These are phyloP conservation scores for Chaetodon trifasciatus DNA, from an alignment of 2,797 vertebrate genomes.

Conservation along the genomic window DNA sequence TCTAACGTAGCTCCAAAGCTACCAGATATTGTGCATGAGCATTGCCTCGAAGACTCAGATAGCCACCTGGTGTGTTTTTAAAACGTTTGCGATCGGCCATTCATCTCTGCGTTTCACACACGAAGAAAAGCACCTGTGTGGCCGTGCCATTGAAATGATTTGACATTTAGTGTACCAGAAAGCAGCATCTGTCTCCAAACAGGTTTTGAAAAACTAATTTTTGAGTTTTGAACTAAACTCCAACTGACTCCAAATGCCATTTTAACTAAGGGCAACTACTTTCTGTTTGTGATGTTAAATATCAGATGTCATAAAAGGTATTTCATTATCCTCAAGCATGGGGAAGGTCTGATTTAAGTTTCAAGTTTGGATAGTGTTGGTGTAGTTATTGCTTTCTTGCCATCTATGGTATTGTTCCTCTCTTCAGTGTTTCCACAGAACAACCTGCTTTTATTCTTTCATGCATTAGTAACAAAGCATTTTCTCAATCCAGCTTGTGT, in stretches of 20 bases:
- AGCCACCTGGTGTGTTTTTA: not conserved
- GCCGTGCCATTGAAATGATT: constrained; percentile 5
- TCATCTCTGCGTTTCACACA: not conserved
- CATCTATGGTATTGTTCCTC: constrained; percentile 64
- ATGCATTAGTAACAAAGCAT: constrained; percentile 3
- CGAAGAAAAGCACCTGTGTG: constrained; percentile 2
- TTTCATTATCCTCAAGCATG: constrained; percentile 36
- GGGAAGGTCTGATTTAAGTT: constrained; percentile 29
- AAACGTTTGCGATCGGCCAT: not conserved
- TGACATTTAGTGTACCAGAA: not conserved
- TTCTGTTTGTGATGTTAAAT: constrained; percentile 7
- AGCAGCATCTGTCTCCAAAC: not conserved
- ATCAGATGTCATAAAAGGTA: constrained; percentile 39
- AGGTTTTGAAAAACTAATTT: not conserved
- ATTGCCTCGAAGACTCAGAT: not conserved
- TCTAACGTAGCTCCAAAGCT: constrained; percentile 12
- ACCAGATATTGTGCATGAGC: constrained; percentile 7
- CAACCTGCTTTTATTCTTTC: constrained; percentile 40
- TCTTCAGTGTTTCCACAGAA: constrained; percentile 31
- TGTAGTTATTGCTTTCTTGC: constrained; percentile 59
- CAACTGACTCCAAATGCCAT: not conserved
- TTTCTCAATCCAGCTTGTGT: constrained; percentile 11
- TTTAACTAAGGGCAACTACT: not conserved
- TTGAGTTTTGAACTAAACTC: not conserved
- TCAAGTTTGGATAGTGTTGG: constrained; percentile 43